phyloP scores from a whole-genome alignment of 2,113 vertebrate species.

The Cyanoliseus patagonus region DNA sequence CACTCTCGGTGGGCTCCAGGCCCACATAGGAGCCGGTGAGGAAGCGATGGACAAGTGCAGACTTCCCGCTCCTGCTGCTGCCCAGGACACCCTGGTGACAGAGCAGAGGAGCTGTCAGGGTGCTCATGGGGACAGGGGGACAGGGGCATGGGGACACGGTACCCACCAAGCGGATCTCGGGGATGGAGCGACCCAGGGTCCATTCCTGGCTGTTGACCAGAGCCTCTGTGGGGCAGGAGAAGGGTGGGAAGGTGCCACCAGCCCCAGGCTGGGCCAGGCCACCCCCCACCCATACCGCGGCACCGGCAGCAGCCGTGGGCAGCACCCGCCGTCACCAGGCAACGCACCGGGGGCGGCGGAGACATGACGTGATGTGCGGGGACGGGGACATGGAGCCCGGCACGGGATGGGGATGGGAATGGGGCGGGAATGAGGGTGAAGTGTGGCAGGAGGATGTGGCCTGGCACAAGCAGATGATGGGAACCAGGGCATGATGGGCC shows the following conservation, averaged over 20 bases:
- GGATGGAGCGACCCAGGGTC: constrained; percentile 87
- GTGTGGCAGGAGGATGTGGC: not conserved
- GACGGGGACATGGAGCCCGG: not conserved
- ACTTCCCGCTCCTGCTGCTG: constrained; percentile 87
- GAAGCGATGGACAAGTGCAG: constrained; percentile 91
- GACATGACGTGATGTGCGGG: not conserved
- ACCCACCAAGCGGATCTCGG: constrained; percentile 93
- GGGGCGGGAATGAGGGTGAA: not conserved
- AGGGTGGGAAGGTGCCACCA: not conserved
- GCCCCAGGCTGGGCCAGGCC: not conserved
- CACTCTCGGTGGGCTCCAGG: constrained; percentile 88
- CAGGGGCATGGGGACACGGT: accelerated
- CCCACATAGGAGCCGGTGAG: constrained; percentile 90
- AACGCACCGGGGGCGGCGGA: not conserved
- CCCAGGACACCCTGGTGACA: constrained; percentile 86
- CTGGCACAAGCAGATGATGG: accelerated
- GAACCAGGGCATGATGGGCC: accelerated
- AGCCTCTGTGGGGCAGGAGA: constrained; percentile 76
- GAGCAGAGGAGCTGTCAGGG: not conserved
- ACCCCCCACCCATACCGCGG: not conserved
- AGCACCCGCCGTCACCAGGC: not conserved
- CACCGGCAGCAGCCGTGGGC: not conserved
- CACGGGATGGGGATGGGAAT: not conserved
- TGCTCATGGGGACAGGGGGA: accelerated
- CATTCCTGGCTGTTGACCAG: constrained; percentile 95